A percentile compares a stretch with the other conserved stretches of the same genome.
phyloP scores from a whole-genome alignment of 1,140 invertebrate species.

The Tachypleus tridentatus region DNA sequence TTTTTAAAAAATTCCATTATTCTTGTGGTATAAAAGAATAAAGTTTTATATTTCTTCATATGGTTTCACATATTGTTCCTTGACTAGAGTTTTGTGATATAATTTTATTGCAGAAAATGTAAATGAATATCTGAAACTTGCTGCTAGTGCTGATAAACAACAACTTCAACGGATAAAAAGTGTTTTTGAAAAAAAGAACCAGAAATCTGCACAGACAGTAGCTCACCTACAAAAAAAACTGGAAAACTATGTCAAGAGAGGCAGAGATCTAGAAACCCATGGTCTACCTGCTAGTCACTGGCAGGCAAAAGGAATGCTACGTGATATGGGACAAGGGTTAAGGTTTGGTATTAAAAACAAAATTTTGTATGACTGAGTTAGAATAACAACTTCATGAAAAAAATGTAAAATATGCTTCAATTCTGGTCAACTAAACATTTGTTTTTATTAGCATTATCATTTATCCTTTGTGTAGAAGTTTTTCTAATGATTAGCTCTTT shows the following conservation, averaged over 20 bases:
- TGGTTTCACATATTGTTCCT: too few species aligned
- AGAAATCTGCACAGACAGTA: constrained; percentile 87
- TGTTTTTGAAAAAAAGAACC: constrained; percentile 97
- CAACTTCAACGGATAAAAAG: constrained; percentile 84
- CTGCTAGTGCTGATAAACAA: constrained; percentile 81
- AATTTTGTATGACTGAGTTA: too few species aligned
- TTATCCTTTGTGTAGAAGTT: too few species aligned
- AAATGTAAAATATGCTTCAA: too few species aligned
- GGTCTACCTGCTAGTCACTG: constrained; percentile 56
- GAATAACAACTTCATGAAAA: too few species aligned
- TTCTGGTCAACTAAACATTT: too few species aligned
- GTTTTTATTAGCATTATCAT: too few species aligned
- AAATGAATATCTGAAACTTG: constrained; percentile 86
- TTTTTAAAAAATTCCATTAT: too few species aligned
- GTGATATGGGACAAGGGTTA: constrained; percentile 86
- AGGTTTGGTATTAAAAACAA: constrained; percentile 45
- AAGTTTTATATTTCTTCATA: too few species aligned
- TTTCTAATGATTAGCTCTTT: too few species aligned
- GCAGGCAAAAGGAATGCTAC: constrained; percentile 74
- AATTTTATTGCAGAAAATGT: constrained; percentile 55
- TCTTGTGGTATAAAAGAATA: too few species aligned
- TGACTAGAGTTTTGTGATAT: too few species aligned
- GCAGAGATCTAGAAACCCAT: constrained; percentile 63
- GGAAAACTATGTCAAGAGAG: constrained; percentile 62
- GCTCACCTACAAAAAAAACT: constrained; percentile 86